Conservation (phyloP, 2,113 vertebrate genomes). For the Hassar affinis region DNA sequence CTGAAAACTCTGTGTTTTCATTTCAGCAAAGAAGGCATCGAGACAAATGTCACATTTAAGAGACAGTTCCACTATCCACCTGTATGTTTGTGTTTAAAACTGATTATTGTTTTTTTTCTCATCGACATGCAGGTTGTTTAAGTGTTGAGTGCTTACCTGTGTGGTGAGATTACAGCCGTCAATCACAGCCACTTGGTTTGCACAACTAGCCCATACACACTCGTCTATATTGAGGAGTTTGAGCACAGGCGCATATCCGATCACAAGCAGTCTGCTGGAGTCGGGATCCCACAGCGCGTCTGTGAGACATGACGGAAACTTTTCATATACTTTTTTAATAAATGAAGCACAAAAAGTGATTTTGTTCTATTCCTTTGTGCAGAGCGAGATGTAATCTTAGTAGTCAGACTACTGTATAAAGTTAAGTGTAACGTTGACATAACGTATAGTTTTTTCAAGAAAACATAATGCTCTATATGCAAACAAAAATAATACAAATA, state of each 20-base stretch:
- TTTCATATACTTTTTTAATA: not conserved
- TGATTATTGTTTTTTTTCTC: not conserved
- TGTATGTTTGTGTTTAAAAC: constrained; percentile 10
- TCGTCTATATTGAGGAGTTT: constrained; percentile 72
- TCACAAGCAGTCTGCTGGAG: constrained; percentile 59
- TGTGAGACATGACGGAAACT: constrained; percentile 39
- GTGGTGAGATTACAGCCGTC: constrained; percentile 64
- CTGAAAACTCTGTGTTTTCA: constrained; percentile 18
- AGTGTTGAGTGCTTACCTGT: constrained; percentile 61
- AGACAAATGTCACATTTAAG: constrained; percentile 19
- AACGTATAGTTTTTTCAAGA: not conserved
- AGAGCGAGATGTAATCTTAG: not conserved
- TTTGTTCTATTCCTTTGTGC: not conserved
- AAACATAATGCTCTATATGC: not conserved
- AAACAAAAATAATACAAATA: not conserved
- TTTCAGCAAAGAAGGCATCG: constrained; percentile 7
- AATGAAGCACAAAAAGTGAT: constrained; percentile 9
- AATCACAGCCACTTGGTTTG: constrained; percentile 68
- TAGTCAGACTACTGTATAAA: not conserved
- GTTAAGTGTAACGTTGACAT: not conserved
- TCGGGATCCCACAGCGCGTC: constrained; percentile 70
- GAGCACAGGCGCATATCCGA: constrained; percentile 67
- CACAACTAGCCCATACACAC: constrained; percentile 74
- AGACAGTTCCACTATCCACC: constrained; percentile 3
- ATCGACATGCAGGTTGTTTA: not conserved